Percentiles rank a stretch among this genome's conserved stretches.
These are phyloP conservation scores for Geotrupes spiniger DNA, from an alignment of 2,888 invertebrate species.

Conservation along the genomic window DNA sequence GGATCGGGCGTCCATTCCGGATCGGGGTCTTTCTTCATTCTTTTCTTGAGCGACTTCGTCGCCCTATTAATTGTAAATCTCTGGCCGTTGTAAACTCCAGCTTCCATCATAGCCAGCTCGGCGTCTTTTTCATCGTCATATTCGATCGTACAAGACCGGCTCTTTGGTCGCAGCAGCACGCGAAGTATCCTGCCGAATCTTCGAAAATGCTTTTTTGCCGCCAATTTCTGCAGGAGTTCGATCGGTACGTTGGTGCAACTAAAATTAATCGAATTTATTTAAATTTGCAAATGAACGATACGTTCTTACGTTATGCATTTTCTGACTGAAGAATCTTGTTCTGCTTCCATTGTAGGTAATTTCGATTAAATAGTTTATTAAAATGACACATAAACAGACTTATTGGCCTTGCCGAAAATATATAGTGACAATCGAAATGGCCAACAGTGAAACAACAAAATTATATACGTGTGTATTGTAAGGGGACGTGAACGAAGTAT, in stretches of 20 bases:
- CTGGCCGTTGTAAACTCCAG: conserved; percentile 58
- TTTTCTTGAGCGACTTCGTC: not conserved
- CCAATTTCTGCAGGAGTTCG: conserved; percentile 56
- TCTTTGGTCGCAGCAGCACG: conserved; percentile 61
- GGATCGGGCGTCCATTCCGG: conserved; percentile 53
- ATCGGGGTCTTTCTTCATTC: not conserved
- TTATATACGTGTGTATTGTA: no score
- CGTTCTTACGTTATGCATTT: conserved; percentile 1
- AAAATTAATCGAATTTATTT: conserved; percentile 4
- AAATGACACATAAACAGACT: not conserved
- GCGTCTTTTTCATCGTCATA: conserved; percentile 61
- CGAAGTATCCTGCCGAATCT: conserved; percentile 66
- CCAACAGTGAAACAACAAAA: no score
- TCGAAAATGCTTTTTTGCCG: conserved; percentile 62
- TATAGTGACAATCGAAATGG: not conserved
- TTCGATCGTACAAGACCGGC: conserved; percentile 63
- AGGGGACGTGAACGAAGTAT: no score
- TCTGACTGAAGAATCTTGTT: not conserved
- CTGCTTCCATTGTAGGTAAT: not conserved
- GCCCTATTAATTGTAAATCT: conserved; percentile 47
- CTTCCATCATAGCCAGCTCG: conserved; percentile 56
- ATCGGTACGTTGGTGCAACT: conserved; percentile 65
- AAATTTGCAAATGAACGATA: not conserved
- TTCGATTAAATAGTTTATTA: not conserved
- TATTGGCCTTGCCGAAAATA: not conserved